Evolutionary conservation across 2,797 vertebrate genomes (phyloP).

Genomic region (Muscicapa comitata): DNA sequence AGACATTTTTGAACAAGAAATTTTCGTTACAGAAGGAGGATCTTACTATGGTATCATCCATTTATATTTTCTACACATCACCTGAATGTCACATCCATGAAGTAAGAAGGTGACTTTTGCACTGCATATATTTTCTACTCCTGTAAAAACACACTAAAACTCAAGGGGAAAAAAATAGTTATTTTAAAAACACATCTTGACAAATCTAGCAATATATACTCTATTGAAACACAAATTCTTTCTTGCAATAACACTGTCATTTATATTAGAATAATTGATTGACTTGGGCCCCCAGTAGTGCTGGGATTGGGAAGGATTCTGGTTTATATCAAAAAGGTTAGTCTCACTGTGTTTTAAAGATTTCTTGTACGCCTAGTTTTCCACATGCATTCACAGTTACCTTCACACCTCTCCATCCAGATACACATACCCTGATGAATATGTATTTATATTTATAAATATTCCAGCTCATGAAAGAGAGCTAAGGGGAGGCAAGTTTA

Average conservation of each 20-base stretch:
- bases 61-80: not conserved
- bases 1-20: not conserved
- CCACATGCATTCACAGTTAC: not conserved
- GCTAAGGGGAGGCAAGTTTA: not conserved
- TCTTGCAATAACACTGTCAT: not conserved
- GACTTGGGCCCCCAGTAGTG: not conserved
- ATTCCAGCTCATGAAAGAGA: not conserved
- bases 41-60: not conserved
- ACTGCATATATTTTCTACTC: not conserved
- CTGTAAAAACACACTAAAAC: not conserved
- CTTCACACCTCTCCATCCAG: not conserved
- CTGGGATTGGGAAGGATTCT: not conserved
- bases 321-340: not conserved
- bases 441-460: not conserved
- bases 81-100: not conserved
- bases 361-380: not conserved
- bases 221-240: not conserved
- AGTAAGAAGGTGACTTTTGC: not conserved
- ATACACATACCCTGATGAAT: not conserved
- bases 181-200: not conserved
- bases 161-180: rapidly evolving
- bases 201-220: not conserved
- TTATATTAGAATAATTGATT: not conserved
- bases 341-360: not conserved
- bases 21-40: not conserved